These are phyloP conservation scores for Lycodopsis pacificus DNA, from an alignment of 2,797 vertebrate genomes.

Conservation along the genomic window DNA sequence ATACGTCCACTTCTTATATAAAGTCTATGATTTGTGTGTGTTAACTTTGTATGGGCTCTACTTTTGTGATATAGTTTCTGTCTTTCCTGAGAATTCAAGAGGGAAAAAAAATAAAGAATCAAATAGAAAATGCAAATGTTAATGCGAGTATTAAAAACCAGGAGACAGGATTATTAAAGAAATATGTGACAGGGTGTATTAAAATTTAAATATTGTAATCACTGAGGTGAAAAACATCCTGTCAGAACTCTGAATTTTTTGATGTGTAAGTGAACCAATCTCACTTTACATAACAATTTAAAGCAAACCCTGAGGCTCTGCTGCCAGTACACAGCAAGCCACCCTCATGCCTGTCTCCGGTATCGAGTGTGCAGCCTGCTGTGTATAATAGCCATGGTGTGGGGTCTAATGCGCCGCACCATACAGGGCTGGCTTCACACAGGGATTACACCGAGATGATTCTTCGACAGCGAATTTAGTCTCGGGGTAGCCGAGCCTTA, in stretches of 20 bases:
- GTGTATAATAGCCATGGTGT: conserved; percentile 61
- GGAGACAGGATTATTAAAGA: conserved; percentile 38
- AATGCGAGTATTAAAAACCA: conserved; percentile 36
- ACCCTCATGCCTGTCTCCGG: conserved; percentile 9
- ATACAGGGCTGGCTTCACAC: conserved; percentile 69
- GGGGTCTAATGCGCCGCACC: conserved; percentile 57
- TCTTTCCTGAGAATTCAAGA: conserved; percentile 6
- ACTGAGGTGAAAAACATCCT: conserved; percentile 47
- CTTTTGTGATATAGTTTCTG: background rate
- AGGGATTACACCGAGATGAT: conserved; percentile 77
- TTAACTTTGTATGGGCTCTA: background rate
- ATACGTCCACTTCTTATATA: too few relatives aligned
- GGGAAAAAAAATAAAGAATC: background rate
- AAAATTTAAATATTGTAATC: conserved; percentile 48
- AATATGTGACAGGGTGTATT: conserved; percentile 42
- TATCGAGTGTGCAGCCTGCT: conserved; percentile 47
- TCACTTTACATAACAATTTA: conserved; percentile 44
- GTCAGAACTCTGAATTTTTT: conserved; percentile 32
- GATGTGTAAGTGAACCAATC: conserved; percentile 34
- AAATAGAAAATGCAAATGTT: conserved; percentile 31
- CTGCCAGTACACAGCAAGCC: conserved; percentile 13
- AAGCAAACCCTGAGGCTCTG: conserved; percentile 35
- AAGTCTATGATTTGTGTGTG: background rate
- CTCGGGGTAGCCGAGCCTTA: conserved; percentile 62
- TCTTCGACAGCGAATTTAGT: conserved; percentile 76